Evolutionary conservation across 2,797 vertebrate species (phyloP), one percentile per base, ranked within the genome.

Genomic region (Neopelma chrysocephalum): DNA sequence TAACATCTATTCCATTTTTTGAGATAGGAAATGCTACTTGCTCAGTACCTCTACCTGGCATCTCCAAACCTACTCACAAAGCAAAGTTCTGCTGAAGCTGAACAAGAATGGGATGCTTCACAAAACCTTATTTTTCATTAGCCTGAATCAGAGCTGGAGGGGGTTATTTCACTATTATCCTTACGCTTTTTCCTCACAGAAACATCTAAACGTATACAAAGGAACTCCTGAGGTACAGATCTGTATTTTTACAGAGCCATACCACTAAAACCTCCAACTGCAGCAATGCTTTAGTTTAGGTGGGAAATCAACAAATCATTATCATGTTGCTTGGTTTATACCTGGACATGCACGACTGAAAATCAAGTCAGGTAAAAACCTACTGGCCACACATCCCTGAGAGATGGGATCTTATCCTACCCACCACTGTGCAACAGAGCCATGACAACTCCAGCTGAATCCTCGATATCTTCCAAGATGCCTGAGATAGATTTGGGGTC

Each of bases 141-240:
- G 40, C 38, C 21, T 65, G 34, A 82, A 57, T 48, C 25, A 75
- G 78, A 34, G 20, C 6, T 64, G 17, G 2, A 6, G 3, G 0
- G 5, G 65, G 66, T 72, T 8, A 29, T 38, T 68, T 47, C 7
- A 31, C 6, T 7, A 40, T 14, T 50, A 82, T 26, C 31, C 11
- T 72, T 75, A 32, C 9, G 8, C 3, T 19, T 75, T 60, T 88
- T 32, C 38, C 5, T 21, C 14, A 14, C 2, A 76, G 68, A 61
- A 82, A n/a, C 15, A 26, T 9, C 19, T 43, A 22, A 84, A 53
- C 1, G 0, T 22, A 11, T 21, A 64, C 1, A 0, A 11, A n/a
- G 25, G 7, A 82, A 58, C 25, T 47, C 12, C 31, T 53, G 68
- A 65, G 47, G 32, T 29, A 65, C 23, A 71, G 31, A 61, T 57